phyloP scores from a whole-genome alignment of 2,888 invertebrate genomes.

The Napeogenes inachia region DNA sequence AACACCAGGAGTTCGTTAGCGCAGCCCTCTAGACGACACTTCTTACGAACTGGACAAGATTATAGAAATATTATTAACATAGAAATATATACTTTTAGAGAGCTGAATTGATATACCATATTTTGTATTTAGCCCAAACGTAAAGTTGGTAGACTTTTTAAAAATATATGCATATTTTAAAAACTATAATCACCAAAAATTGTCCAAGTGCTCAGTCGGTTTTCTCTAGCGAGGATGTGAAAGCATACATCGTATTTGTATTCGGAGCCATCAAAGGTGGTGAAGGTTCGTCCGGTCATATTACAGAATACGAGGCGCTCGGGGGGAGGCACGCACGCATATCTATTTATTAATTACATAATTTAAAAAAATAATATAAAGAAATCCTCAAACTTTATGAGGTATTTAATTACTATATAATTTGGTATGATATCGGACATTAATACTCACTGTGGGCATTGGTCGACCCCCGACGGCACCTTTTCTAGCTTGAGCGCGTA shows the following conservation, averaged over 20 bases:
- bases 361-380: neutral
- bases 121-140: neutral
- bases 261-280: slow-evolving; percentile 87
- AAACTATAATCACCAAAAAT: slow-evolving; percentile 76
- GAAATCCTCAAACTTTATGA: neutral
- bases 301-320: slow-evolving; percentile 82
- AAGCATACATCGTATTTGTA: slow-evolving; percentile 89
- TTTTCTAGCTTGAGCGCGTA: slow-evolving; percentile 75
- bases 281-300: slow-evolving; percentile 85
- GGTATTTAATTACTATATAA: neutral
- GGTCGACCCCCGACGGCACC: slow-evolving; percentile 41
- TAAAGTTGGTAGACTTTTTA: slow-evolving; percentile 21
- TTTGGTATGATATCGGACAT: neutral
- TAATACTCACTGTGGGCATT: slow-evolving; percentile 69
- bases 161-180: too few relatives aligned
- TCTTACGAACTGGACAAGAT: slow-evolving; percentile 76
- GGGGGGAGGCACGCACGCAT: slow-evolving; percentile 80
- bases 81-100: neutral
- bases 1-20: slow-evolving; percentile 79
- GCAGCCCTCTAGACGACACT: slow-evolving; percentile 80
- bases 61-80: neutral
- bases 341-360: slow-evolving; percentile 52
- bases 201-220: slow-evolving; percentile 81
- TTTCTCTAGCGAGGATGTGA: slow-evolving; percentile 86
- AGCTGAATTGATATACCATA: neutral